A percentile compares a stretch with the other conserved stretches of the same genome.
Evolutionary conservation across 2,797 vertebrate species (phyloP).

Genomic region (Scolopax bukidnonensis): DNA sequence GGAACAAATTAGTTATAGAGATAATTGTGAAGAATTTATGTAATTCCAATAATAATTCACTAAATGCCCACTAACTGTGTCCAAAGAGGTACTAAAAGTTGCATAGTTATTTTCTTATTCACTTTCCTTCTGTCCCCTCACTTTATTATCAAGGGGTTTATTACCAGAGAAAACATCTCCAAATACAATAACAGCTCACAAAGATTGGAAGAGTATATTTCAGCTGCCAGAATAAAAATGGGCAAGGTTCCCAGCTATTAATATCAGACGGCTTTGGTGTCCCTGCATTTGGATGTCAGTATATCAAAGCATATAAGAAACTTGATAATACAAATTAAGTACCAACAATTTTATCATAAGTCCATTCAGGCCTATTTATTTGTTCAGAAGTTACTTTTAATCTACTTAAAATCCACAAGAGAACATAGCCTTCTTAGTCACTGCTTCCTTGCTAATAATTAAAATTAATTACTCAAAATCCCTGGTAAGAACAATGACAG

Average conservation of each 20-base stretch:
- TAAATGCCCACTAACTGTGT: neutral
- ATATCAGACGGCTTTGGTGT: neutral
- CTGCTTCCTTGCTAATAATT: neutral
- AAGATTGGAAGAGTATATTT: neutral
- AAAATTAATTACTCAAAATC: neutral
- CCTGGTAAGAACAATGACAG: no score
- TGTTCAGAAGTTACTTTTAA: constrained; percentile 27
- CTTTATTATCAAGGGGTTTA: constrained; percentile 10
- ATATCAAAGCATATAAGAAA: neutral
- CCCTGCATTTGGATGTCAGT: neutral
- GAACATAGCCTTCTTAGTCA: neutral
- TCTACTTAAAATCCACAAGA: neutral
- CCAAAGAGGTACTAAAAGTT: neutral
- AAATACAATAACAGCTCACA: constrained; percentile 21
- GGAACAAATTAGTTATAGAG: neutral
- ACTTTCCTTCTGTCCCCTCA: neutral
- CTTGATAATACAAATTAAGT: neutral
- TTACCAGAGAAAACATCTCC: neutral
- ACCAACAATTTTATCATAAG: neutral
- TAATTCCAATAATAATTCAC: neutral
- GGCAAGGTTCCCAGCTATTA: neutral
- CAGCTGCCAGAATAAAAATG: neutral
- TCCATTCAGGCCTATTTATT: neutral
- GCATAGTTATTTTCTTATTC: neutral
- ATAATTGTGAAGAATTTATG: neutral